These are phyloP conservation scores for Catharus bicknelli DNA, from an alignment of 2,113 vertebrate genomes.

Conservation along the genomic window DNA sequence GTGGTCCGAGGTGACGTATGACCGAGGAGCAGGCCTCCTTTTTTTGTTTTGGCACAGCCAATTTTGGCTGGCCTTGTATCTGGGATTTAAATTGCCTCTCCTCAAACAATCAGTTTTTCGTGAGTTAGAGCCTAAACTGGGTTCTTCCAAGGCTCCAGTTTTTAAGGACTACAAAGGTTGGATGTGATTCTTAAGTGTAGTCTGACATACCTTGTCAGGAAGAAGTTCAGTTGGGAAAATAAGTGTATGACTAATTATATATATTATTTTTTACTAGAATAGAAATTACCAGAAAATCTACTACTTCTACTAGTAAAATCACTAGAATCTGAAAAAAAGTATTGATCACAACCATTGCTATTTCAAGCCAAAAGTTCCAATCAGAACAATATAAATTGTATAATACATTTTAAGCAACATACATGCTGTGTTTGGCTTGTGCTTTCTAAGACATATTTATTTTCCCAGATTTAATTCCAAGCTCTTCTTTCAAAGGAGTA, in stretches of 20 bases:
- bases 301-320: neutral
- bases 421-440: fast-evolving
- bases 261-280: neutral
- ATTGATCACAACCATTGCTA: neutral
- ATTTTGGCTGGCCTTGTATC: neutral
- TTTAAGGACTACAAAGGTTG: neutral
- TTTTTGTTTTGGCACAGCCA: neutral
- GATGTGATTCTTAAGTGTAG: neutral
- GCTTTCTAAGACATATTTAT: neutral
- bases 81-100: neutral
- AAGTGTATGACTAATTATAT: neutral
- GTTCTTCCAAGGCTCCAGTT: neutral
- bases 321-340: neutral
- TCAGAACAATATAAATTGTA: neutral
- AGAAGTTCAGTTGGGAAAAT: neutral
- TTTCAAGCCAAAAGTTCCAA: neutral
- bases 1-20: slow-evolving; percentile 2
- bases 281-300: neutral
- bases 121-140: neutral
- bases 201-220: neutral
- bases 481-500: neutral
- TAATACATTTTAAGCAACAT: neutral
- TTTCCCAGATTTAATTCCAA: neutral
- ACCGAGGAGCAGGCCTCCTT: neutral
- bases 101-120: neutral